Evolutionary conservation across 2,888 invertebrate genomes (phyloP), one percentile per base, ranked within the genome.

Genomic region (Hecatera dysodea): DNA sequence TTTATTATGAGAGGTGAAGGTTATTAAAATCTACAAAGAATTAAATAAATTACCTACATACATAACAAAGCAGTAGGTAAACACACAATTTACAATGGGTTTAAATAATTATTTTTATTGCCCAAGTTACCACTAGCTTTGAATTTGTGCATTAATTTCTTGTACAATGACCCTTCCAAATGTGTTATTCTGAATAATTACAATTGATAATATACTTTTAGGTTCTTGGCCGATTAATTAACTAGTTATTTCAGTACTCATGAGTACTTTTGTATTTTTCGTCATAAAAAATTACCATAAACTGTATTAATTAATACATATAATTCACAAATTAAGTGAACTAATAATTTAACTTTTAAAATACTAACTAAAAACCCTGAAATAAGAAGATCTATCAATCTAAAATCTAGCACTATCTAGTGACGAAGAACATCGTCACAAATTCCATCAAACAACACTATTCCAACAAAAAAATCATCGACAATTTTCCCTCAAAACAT

Each of bases 111-210:
- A 55, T 67, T 84, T 82, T 80, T 78, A 80, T 79, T 70, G 44
- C 39, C 15, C 60, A 64, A 66, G 46, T 36, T 57, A 44, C 64
- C 72, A 75, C 44, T 44, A 57, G 63, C 79, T 44, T 19, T 44
- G 44, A 81, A 60, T 55, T 36, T 17, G n/a, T 67, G 85, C 82
- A 87, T 88, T 87, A 79, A 85, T 89, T 86, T 86, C 85, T 80
- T 76, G 93, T 90, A 88, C 93, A 87, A 84, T 82, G 92, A 86
- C 89, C 93, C 82, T 83, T 80, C 71, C 72, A 88, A 89, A 88
- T 90, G 78, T 86, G 80, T 90, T 88, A 88, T 88, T 89, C 86
- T 87, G 64, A 68, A 67, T 77, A 75, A 67, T 74, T 75, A 61
- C 52, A 77, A 60, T 69, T 86, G 84, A 86, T 85, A 76, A 78